Conservation (phyloP, 2,797 vertebrate genomes). For the Pagetopsis macropterus region DNA sequence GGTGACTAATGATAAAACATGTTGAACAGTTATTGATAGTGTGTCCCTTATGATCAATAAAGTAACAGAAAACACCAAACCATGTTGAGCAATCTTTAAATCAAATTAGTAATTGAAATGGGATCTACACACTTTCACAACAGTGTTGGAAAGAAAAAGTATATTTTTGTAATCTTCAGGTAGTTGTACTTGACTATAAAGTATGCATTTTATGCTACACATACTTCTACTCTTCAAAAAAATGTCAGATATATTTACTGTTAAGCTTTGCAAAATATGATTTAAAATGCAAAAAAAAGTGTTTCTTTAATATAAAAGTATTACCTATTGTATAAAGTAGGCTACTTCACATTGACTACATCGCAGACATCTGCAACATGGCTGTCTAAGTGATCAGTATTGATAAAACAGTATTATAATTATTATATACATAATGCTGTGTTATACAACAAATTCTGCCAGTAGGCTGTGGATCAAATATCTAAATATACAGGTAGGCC, state of each 20-base stretch:
- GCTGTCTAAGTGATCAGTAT: background rate
- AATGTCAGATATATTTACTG: no score
- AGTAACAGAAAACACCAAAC: background rate
- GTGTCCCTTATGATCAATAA: background rate
- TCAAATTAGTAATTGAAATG: background rate
- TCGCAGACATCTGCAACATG: no score
- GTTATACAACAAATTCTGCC: background rate
- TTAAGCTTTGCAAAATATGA: background rate
- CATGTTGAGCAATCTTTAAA: background rate
- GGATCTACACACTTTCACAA: background rate
- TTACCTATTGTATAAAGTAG: background rate
- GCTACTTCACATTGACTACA: background rate
- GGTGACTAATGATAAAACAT: constrained; percentile 1
- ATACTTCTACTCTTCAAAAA: background rate
- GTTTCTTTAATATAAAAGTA: background rate
- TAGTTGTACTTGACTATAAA: background rate
- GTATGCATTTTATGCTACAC: background rate
- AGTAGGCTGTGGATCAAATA: background rate
- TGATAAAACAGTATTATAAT: background rate
- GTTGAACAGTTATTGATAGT: background rate
- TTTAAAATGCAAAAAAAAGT: background rate
- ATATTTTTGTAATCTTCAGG: background rate
- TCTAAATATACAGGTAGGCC: background rate
- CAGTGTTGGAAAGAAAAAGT: background rate
- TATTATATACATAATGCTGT: background rate